Evolutionary conservation across 2,888 invertebrate genomes (phyloP), one percentile per base, ranked within the genome.

Genomic region (Mechanitis messenoides): DNA sequence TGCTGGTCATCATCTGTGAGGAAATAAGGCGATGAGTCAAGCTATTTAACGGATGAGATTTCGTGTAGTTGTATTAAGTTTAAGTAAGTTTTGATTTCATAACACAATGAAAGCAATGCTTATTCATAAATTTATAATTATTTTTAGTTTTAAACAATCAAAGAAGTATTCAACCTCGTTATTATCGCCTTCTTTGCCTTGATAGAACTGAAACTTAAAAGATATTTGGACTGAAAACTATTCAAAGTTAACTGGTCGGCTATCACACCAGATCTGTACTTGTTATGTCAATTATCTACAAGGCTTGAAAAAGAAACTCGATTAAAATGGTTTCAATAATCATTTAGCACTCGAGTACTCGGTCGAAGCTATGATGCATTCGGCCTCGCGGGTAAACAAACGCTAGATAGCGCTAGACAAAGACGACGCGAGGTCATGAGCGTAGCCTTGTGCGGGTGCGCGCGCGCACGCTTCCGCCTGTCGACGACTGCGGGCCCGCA

Each of bases 341-440:
- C 76, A 77, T 80, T 80, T 79, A 76, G 75, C 75, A 79, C 76
- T 81, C 76, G 77, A 83, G 82, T 81, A 81, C 78, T 74, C 78
- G 72, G 73, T 82, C 80, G 77, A 81, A 79, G 84, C 85, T 85
- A 86, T 87, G 88, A 89, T 87, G 87, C 86, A 87, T 88, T 86
- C 78, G 88, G 84, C 89, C 89, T 88, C 89, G 89, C 81, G 82
- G 80, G 85, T 81, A 85, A 86, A 87, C 86, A 86, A 85, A 84
- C 85, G 84, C 75, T 87, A 88, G 88, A 88, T 87, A 87, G 86
- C 80, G 81, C 85, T 88, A 89, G 89, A 89, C 89, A 89, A 88
- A 89, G 88, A 87, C 88, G 85, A 81, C 72, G 87, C 89, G 89
- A 89, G 89, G 89, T 89, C 89, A 88, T 82, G 89, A 89, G 87